Conservation (phyloP, 2,113 vertebrate genomes). For the Stigmatopora argus region DNA sequence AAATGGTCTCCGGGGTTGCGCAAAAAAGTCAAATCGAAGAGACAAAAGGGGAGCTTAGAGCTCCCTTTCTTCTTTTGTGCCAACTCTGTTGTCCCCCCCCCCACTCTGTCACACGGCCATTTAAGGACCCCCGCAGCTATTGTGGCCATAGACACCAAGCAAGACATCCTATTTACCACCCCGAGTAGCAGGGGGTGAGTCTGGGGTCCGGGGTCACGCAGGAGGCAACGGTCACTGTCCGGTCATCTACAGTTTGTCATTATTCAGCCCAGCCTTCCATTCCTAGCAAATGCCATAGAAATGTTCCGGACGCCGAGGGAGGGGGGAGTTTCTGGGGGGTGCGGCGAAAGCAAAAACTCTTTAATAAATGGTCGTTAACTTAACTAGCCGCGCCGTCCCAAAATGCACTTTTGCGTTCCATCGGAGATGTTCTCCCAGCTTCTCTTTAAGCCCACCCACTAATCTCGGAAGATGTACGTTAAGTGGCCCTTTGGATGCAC, state of each 20-base stretch:
- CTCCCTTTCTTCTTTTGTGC: constrained; percentile 66
- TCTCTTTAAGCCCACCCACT: constrained; percentile 61
- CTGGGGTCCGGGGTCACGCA: constrained; percentile 83
- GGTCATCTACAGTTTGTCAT: constrained; percentile 94
- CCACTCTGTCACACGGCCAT: constrained; percentile 60
- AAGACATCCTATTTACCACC: constrained; percentile 77
- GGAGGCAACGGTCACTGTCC: constrained; percentile 90
- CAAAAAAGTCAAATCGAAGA: constrained; percentile 67
- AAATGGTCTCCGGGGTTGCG: constrained; percentile 9
- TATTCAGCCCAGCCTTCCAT: constrained; percentile 81
- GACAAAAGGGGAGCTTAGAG: constrained; percentile 52
- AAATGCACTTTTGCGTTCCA: constrained; percentile 18
- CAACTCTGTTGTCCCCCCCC: constrained; percentile 32
- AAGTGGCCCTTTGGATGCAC: constrained; percentile 53
- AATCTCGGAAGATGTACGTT: constrained; percentile 61
- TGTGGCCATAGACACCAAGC: constrained; percentile 71
- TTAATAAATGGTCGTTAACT: constrained; percentile 78
- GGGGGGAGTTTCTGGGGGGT: constrained; percentile 68
- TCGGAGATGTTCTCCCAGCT: constrained; percentile 64
- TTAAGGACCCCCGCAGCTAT: constrained; percentile 69
- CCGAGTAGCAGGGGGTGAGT: constrained; percentile 80
- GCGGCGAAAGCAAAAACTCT: constrained; percentile 78
- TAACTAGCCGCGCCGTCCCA: constrained; percentile 76
- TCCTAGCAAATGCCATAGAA: constrained; percentile 78
- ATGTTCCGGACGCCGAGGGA: constrained; percentile 85